These are phyloP conservation scores for Neoseiulus cucumeris DNA, from an alignment of 1,140 invertebrate species.

Conservation along the genomic window DNA sequence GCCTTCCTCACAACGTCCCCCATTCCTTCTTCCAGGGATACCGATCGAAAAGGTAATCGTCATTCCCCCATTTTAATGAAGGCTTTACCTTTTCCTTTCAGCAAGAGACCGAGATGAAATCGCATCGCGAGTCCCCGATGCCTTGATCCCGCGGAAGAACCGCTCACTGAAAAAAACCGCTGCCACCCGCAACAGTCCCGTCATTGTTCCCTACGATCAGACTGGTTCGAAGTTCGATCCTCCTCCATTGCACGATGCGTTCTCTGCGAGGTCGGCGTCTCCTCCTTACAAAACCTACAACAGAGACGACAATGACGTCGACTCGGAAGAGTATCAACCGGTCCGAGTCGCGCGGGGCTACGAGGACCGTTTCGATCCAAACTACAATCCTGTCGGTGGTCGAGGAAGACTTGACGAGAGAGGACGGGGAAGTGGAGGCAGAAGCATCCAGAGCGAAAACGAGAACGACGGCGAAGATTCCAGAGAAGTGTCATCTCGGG, in stretches of 20 bases:
- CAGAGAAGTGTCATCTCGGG: too few species aligned
- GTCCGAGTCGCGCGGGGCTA: neutral
- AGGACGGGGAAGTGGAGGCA: neutral
- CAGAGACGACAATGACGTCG: constrained; percentile 4
- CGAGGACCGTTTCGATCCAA: neutral
- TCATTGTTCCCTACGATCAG: neutral
- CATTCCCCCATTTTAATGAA: too few species aligned
- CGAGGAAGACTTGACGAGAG: neutral
- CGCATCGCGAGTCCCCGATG: neutral
- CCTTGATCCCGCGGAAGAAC: neutral
- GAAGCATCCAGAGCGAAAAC: too few species aligned
- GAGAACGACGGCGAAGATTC: too few species aligned
- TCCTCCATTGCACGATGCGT: neutral
- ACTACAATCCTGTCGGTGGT: neutral
- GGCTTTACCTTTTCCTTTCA: neutral
- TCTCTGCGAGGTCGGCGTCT: neutral
- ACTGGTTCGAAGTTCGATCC: constrained; percentile 1
- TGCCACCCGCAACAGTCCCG: neutral
- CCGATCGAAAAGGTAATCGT: constrained; percentile 8
- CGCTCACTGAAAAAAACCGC: constrained; percentile 3
- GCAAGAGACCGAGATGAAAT: constrained; percentile 1
- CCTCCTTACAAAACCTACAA: neutral
- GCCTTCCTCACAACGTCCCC: neutral
- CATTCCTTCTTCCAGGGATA: neutral
- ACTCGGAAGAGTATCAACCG: neutral